These are phyloP conservation scores for Cydia amplana DNA, from an alignment of 1,140 invertebrate genomes.

Conservation along the genomic window DNA sequence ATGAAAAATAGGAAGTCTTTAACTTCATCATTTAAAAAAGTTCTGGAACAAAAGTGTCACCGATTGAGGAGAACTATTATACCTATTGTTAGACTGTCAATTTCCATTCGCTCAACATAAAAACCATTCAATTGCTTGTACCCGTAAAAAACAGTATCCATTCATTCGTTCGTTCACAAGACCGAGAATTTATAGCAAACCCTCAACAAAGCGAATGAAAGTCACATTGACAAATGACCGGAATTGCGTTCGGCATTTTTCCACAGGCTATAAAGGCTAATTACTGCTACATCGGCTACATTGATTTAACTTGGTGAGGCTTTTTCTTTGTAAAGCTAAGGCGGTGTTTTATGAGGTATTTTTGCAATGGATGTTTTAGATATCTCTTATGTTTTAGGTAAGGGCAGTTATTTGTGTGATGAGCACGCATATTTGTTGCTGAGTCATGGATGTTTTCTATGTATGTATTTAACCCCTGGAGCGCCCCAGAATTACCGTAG, in stretches of 20 bases:
- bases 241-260: conserved; percentile 17
- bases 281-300: conserved; percentile 17
- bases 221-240: conserved; percentile 29
- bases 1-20: too few species aligned
- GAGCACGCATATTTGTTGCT: too few species aligned
- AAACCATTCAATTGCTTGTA: not conserved
- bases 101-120: not conserved
- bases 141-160: conserved; percentile 16
- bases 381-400: too few species aligned
- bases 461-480: too few species aligned
- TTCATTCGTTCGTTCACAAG: conserved; percentile 1
- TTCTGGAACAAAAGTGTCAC: too few species aligned
- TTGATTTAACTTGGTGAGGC: conserved; percentile 13
- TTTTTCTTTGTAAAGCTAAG: conserved; percentile 3
- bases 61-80: too few species aligned
- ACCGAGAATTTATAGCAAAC: conserved; percentile 23
- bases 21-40: too few species aligned
- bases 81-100: not conserved
- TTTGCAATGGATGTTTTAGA: too few species aligned
- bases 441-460: too few species aligned
- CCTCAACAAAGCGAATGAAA: conserved; percentile 30
- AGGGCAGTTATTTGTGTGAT: too few species aligned
- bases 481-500: too few species aligned
- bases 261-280: conserved; percentile 13
- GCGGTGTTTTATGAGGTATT: too few species aligned